Evolutionary conservation across 2,113 vertebrate species (phyloP).

Genomic region (Emydocephalus ijimae): DNA sequence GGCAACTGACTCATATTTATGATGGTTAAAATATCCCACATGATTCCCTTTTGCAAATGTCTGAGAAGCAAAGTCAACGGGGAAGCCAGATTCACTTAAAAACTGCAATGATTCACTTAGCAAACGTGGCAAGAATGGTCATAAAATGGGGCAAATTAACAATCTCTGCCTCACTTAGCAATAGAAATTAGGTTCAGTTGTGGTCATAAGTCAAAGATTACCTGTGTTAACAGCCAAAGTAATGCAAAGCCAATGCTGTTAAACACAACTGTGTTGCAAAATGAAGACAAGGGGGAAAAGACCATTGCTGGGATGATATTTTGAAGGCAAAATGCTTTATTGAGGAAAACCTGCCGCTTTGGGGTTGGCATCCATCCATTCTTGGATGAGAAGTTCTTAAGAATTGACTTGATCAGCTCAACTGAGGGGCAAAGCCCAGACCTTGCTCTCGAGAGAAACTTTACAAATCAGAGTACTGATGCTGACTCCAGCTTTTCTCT

Average conservation of each 20-base stretch:
- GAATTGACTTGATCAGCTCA: not conserved
- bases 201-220: not conserved
- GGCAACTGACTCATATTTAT: not conserved
- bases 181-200: not conserved
- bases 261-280: constrained; percentile 45
- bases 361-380: constrained; percentile 45
- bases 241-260: constrained; percentile 57
- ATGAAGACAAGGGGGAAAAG: constrained; percentile 54
- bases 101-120: not conserved
- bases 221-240: constrained; percentile 61
- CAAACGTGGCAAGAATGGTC: not conserved
- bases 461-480: not conserved
- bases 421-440: not conserved
- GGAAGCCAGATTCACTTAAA: not conserved
- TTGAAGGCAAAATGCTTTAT: constrained; percentile 60
- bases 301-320: constrained; percentile 63
- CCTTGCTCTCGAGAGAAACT: not conserved
- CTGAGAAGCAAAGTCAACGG: not conserved
- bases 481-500: not conserved
- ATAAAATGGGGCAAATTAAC: not conserved
- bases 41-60: not conserved
- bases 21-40: not conserved
- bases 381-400: constrained; percentile 35
- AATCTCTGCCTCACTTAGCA: not conserved
- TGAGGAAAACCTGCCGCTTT: constrained; percentile 56